phyloP scores from a whole-genome alignment of 2,888 invertebrate genomes.

The Rotaria socialis region DNA sequence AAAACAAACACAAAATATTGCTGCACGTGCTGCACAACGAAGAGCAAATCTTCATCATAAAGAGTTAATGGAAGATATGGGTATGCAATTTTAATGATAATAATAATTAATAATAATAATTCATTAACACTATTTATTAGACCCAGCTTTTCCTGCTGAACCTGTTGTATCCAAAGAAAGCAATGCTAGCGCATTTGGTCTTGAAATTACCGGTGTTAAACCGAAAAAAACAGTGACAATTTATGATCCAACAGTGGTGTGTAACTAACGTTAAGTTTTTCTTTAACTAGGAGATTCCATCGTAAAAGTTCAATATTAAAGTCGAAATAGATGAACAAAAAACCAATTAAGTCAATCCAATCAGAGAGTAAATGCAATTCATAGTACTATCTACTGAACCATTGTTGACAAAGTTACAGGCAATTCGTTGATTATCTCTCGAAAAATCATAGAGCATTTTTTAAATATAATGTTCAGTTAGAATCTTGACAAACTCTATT shows the following conservation, averaged over 20 bases:
- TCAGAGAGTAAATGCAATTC: too few relatives aligned
- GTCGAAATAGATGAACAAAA: too few relatives aligned
- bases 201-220: conserved; percentile 12
- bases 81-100: not conserved
- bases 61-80: conserved; percentile 46
- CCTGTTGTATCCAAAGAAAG: conserved; percentile 16
- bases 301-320: too few relatives aligned
- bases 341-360: too few relatives aligned
- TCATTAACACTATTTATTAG: not conserved
- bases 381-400: too few relatives aligned
- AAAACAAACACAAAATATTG: conserved; percentile 45
- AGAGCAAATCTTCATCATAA: conserved; percentile 43
- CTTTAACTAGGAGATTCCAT: too few relatives aligned
- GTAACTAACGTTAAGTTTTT: too few relatives aligned
- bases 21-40: conserved; percentile 45
- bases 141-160: not conserved
- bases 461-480: too few relatives aligned
- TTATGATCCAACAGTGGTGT: not conserved
- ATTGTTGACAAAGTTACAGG: too few relatives aligned
- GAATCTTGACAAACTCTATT: too few relatives aligned
- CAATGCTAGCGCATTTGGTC: not conserved
- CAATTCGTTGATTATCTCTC: too few relatives aligned
- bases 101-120: not conserved
- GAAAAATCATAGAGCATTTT: too few relatives aligned
- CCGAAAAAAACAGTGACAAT: conserved; percentile 29